Conservation (phyloP, 1,140 invertebrate species). For the Bombus huntii region DNA sequence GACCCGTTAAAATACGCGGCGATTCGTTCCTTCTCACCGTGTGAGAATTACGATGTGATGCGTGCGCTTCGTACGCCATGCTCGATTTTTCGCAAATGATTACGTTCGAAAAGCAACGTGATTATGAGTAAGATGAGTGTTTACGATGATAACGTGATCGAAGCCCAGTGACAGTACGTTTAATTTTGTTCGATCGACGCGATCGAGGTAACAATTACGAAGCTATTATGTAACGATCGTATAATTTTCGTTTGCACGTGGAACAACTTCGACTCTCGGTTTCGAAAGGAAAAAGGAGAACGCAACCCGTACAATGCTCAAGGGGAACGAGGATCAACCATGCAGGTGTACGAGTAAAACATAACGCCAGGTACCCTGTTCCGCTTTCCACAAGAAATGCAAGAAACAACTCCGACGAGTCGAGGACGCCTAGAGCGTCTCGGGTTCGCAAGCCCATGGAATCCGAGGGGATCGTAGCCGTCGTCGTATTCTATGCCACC, state of each 20-base stretch:
- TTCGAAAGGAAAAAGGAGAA: slow-evolving; percentile 38
- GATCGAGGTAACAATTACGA: background rate
- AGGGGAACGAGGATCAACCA: background rate
- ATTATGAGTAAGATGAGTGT: background rate
- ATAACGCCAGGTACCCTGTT: background rate
- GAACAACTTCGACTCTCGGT: slow-evolving; percentile 3
- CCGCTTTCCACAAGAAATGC: background rate
- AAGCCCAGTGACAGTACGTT: too few species aligned
- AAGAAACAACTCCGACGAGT: background rate
- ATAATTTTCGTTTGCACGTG: slow-evolving; percentile 48
- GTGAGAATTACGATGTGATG: background rate
- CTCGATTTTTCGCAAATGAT: background rate
- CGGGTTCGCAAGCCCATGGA: background rate
- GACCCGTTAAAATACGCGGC: slow-evolving; percentile 56
- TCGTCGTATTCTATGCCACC: slow-evolving; percentile 5
- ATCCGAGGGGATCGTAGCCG: background rate
- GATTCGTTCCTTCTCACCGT: background rate
- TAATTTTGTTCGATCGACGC: background rate
- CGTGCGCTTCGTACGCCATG: background rate
- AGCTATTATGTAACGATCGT: slow-evolving; percentile 38
- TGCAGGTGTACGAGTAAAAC: slow-evolving; percentile 25
- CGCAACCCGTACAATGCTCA: background rate
- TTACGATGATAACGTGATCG: background rate
- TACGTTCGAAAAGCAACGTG: too few species aligned
- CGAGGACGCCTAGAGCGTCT: background rate